Conservation (phyloP, 2,888 invertebrate species). For the Lamproptera curius region DNA sequence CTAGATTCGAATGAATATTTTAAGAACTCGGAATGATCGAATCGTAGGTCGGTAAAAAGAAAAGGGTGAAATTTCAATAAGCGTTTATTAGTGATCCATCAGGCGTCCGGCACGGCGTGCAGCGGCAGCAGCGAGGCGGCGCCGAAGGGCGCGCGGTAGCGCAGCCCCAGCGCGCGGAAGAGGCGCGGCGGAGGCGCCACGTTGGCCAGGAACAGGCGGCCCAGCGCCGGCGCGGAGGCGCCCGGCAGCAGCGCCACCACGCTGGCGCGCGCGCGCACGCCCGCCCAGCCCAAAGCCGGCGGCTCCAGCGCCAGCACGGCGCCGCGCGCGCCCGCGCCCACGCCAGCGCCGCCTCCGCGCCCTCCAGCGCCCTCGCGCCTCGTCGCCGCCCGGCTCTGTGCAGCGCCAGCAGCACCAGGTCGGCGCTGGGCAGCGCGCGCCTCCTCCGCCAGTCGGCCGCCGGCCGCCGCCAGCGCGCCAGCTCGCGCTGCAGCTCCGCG, state of each 20-base stretch:
- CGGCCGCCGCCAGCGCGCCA: constrained; percentile 76
- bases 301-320: constrained; percentile 51
- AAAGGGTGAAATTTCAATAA: too few relatives aligned
- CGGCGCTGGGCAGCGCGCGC: constrained; percentile 35
- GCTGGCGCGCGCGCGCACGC: constrained; percentile 41
- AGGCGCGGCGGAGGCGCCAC: constrained; percentile 86
- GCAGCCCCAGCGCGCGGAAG: constrained; percentile 85
- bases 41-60: too few relatives aligned
- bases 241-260: constrained; percentile 38
- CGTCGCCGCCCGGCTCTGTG: constrained; percentile 42
- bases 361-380: constrained; percentile 65
- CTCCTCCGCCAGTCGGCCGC: constrained; percentile 24
- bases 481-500: constrained; percentile 75
- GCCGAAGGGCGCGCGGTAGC: constrained; percentile 88
- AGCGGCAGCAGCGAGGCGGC: constrained; percentile 59
- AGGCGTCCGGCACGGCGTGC: constrained; percentile 37
- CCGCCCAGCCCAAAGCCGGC: constrained; percentile 49
- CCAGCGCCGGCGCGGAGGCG: constrained; percentile 31
- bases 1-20: too few relatives aligned
- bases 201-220: constrained; percentile 89
- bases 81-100: too few relatives aligned
- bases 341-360: constrained; percentile 75
- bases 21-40: too few relatives aligned
- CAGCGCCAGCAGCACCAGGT: constrained; percentile 49
- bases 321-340: constrained; percentile 78